Conservation (phyloP, 2,113 vertebrate genomes). For the Hypanus sabinus region DNA sequence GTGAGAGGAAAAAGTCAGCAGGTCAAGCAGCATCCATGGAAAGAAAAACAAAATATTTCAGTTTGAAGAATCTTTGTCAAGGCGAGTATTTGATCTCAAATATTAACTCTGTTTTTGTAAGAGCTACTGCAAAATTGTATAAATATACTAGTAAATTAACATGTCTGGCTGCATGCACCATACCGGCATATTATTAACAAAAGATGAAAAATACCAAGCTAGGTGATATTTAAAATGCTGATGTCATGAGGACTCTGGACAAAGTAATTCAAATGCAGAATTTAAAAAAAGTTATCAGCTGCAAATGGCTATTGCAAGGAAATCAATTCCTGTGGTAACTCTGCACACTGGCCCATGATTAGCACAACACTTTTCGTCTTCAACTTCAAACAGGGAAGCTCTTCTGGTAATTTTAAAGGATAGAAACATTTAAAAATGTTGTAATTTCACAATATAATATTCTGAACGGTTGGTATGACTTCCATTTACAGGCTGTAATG, state of each 20-base stretch:
- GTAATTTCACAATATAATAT: background rate
- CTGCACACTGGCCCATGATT: background rate
- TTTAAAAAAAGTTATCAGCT: background rate
- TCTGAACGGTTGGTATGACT: background rate
- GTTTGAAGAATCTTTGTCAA: too few species aligned
- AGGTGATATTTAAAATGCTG: background rate
- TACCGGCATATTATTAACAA: background rate
- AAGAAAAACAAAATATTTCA: too few species aligned
- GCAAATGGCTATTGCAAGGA: background rate
- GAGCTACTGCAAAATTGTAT: background rate
- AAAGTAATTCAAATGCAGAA: background rate
- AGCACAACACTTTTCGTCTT: background rate
- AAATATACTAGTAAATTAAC: background rate
- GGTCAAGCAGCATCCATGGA: too few species aligned
- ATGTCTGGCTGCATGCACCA: background rate
- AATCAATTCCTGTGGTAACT: too few species aligned
- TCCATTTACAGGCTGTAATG: background rate
- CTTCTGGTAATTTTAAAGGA: background rate
- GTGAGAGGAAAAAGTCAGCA: too few species aligned
- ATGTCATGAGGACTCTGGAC: background rate
- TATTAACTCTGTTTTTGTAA: background rate
- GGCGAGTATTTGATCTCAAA: too few species aligned
- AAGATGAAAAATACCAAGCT: background rate
- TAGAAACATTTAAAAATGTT: background rate
- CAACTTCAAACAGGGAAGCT: background rate